Evolutionary conservation across 2,113 vertebrate species (phyloP).

Genomic region (Blennius ocellaris): DNA sequence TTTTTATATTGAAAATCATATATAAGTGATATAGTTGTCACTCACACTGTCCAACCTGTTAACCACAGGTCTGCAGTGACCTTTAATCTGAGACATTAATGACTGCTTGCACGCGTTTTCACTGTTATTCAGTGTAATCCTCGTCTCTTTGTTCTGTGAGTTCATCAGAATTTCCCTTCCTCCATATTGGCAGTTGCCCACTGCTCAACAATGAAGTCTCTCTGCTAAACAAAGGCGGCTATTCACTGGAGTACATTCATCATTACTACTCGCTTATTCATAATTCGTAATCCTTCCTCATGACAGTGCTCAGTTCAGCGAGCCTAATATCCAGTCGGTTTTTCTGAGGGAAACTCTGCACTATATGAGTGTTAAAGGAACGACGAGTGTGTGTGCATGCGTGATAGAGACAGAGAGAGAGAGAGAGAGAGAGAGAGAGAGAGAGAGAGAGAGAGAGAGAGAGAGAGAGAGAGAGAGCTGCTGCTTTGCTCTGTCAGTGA

Average conservation of each 20-base stretch:
- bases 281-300: constrained; percentile 57
- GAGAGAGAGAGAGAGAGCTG: constrained; percentile 3
- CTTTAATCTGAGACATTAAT: neutral
- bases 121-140: constrained; percentile 19
- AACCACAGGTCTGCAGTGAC: neutral
- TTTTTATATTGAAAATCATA: too few species aligned
- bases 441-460: neutral
- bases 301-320: constrained; percentile 68
- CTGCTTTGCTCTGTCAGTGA: neutral
- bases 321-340: constrained; percentile 55
- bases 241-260: constrained; percentile 71
- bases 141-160: constrained; percentile 33
- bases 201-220: constrained; percentile 61
- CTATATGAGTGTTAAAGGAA: neutral
- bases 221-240: constrained; percentile 66
- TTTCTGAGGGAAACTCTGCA: constrained; percentile 40
- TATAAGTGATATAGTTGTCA: too few species aligned
- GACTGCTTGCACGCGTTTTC: constrained; percentile 1
- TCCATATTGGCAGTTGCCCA: constrained; percentile 45
- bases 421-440: constrained; percentile 5
- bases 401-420: too few species aligned
- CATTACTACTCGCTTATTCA: constrained; percentile 69
- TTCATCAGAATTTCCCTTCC: constrained; percentile 41
- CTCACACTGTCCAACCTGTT: neutral
- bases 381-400: too few species aligned